These are phyloP conservation scores for Arrhamphus sclerolepis DNA, from an alignment of 2,797 vertebrate genomes.

Conservation along the genomic window DNA sequence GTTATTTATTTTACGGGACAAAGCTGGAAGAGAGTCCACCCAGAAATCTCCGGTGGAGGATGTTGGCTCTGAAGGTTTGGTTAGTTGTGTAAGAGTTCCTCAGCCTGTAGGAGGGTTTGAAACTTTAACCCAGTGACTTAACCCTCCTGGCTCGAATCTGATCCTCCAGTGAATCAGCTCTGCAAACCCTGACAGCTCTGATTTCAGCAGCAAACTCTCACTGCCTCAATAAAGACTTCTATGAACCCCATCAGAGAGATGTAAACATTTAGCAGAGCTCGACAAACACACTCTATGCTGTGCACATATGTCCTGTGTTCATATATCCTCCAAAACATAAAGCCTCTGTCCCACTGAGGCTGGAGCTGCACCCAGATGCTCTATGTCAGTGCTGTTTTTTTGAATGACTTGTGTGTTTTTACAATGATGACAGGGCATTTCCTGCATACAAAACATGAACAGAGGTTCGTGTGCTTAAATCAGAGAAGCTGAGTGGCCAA, in stretches of 20 bases:
- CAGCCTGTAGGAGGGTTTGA: slow-evolving; percentile 61
- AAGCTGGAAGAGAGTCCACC: slow-evolving; percentile 14
- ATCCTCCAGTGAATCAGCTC: slow-evolving; percentile 72
- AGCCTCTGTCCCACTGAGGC: slow-evolving; percentile 11
- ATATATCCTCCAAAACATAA: no score
- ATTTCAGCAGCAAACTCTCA: slow-evolving; percentile 54
- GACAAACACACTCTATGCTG: slow-evolving; percentile 30
- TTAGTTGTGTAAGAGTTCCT: slow-evolving; percentile 56
- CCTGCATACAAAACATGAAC: slow-evolving; percentile 65
- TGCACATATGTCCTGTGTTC: slow-evolving; percentile 31
- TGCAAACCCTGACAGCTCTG: slow-evolving; percentile 50
- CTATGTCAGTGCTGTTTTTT: slow-evolving; percentile 70
- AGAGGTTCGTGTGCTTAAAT: slow-evolving; percentile 7
- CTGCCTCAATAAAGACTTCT: slow-evolving; percentile 18
- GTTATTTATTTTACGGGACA: slow-evolving; percentile 10
- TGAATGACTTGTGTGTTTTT: slow-evolving; percentile 69
- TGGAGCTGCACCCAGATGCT: slow-evolving; percentile 71
- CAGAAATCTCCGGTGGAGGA: slow-evolving; percentile 19
- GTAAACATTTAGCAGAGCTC: slow-evolving; percentile 26
- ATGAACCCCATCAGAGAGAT: slow-evolving; percentile 18
- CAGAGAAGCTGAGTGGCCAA: neutral
- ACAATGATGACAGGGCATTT: slow-evolving; percentile 71
- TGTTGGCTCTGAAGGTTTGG: slow-evolving; percentile 31
- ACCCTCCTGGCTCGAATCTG: slow-evolving; percentile 69
- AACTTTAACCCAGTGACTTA: slow-evolving; percentile 76